These are phyloP conservation scores for Galbula dea DNA, from an alignment of 2,113 vertebrate genomes.

Conservation along the genomic window DNA sequence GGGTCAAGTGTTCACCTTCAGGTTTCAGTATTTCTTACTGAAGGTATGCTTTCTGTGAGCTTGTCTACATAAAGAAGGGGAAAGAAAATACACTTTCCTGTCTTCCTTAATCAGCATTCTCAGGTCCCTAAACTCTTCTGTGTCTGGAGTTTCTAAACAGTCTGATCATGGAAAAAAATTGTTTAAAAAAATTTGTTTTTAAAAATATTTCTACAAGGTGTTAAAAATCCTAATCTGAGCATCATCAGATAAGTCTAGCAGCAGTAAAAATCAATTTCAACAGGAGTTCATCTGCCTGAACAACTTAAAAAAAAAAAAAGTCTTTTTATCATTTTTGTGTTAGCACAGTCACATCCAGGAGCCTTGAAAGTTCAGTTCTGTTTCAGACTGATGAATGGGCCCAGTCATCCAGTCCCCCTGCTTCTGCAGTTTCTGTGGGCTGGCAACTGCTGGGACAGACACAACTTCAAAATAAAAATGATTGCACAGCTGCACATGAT, in stretches of 20 bases:
- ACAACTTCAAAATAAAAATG: neutral
- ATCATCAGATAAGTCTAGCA: neutral
- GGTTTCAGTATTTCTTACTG: neutral
- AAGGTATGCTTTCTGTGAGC: neutral
- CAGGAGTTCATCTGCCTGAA: neutral
- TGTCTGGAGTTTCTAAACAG: neutral
- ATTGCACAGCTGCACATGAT: neutral
- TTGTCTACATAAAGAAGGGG: neutral
- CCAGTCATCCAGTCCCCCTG: neutral
- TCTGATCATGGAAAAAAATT: fast-evolving
- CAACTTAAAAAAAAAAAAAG: neutral
- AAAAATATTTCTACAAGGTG: neutral
- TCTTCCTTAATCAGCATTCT: neutral
- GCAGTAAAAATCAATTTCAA: neutral
- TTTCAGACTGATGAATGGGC: neutral
- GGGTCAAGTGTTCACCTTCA: neutral
- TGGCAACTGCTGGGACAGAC: neutral
- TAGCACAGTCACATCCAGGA: neutral
- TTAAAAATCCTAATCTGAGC: neutral
- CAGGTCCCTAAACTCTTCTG: neutral
- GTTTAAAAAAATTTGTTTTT: neutral
- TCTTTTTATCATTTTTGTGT: neutral
- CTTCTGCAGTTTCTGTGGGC: neutral
- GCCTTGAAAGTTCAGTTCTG: neutral
- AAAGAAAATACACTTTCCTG: neutral